A percentile compares a stretch with the other conserved stretches of the same genome.
Evolutionary conservation across 2,888 invertebrate genomes (phyloP).

Genomic region (Terebella lapidaria): DNA sequence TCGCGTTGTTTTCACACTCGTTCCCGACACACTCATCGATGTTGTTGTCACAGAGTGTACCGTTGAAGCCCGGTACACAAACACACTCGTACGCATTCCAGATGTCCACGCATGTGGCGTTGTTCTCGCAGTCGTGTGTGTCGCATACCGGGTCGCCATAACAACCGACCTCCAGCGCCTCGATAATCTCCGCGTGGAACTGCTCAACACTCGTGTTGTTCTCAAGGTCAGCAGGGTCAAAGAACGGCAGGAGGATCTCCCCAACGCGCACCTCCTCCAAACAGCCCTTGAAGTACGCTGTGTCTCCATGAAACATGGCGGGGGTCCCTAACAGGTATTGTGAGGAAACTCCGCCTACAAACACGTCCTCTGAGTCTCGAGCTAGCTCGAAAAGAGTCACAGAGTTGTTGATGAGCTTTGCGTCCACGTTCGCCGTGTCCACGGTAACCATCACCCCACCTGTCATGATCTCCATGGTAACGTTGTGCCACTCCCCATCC

Average conservation of each 20-base stretch:
- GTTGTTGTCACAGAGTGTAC: constrained; percentile 20
- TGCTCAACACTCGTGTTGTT: constrained; percentile 12
- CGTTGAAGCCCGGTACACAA: constrained; percentile 35
- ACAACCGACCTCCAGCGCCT: constrained; percentile 12
- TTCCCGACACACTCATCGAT: constrained; percentile 22
- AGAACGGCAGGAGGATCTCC: constrained; percentile 76
- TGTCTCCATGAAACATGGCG: constrained; percentile 1
- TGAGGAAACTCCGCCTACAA: constrained; percentile 18
- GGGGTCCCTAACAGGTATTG: background rate
- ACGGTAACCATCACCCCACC: background rate
- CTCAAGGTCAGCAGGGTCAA: constrained; percentile 2
- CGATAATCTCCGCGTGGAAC: constrained; percentile 1
- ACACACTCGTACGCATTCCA: constrained; percentile 41
- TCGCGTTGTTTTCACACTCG: constrained; percentile 13
- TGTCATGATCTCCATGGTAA: background rate
- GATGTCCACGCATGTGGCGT: constrained; percentile 57
- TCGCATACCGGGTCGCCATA: constrained; percentile 44
- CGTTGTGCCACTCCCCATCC: background rate
- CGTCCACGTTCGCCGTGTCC: background rate
- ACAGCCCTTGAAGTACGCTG: constrained; percentile 67
- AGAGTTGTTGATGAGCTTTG: background rate
- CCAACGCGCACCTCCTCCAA: constrained; percentile 82
- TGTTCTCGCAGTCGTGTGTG: constrained; percentile 71
- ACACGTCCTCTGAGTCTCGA: constrained; percentile 3
- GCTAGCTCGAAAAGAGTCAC: background rate